Base-by-base conservation (phyloP, 1,140 invertebrate species). In the Tribolium castaneum region DNA sequence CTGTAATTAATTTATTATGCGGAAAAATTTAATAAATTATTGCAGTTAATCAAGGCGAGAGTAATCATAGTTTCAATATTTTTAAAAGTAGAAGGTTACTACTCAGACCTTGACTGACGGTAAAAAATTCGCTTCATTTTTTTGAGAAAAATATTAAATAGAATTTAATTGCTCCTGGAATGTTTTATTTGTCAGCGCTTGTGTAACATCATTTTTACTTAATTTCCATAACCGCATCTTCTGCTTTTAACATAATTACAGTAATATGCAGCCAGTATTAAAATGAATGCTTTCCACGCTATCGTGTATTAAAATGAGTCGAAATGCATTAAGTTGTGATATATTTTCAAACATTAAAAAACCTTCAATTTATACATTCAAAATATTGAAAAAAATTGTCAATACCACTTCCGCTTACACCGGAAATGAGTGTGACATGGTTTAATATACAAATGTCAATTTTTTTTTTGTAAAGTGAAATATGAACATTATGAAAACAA, bases 31-130 rank as follows among this genome's bases (percentile, higher is more conserved):
- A n/a, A 7, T 22, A 25, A 59, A 25, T 59, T 66, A 66, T 66
- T 66, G 30, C 14, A 30, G n/a, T 66, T 34, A 66, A 34, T 66
- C 59, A 66, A 66, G 59, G 59, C n/a, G n/a, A 45, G 39, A 45
- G 7, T 45, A 45, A 45, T 45, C 39, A 45, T 45, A 45, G 39
- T 10, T 45, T 45, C n/a, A 6, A 30, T 45, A 45, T 45, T 45
- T 45, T 45, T n/a, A 45, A 45, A 45, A 45, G 39, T 45, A 45
- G 39, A 45, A 45, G 39, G 39, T 45, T 45, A 45, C n/a, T 45
- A 45, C 7, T 45, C 2, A 45, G n/a, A 45, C 39, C 39, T 45
- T 45, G 39, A 45, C 5, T 10, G 7, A 3, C 7, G 9, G 7
- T 45, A 45, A 45, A 45, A 45, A 45, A 45, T 45, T 45, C 2